Base-by-base conservation (phyloP, 2,888 invertebrate species). In the Vanessa cardui region DNA sequence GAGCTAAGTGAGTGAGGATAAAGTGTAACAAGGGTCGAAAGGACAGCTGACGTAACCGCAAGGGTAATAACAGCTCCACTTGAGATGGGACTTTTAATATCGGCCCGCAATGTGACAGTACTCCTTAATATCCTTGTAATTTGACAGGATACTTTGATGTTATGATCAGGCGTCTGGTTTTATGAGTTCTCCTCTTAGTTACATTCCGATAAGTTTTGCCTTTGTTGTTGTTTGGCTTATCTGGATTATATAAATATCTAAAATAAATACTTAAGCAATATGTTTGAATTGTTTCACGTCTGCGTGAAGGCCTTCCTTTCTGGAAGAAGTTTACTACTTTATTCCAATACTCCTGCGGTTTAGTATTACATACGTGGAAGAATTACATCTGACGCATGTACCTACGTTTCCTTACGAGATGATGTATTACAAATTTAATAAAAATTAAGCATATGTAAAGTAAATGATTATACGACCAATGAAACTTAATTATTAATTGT, bases 31-130 rank as follows among this genome's bases (percentile, higher is more conserved):
- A 65, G 70, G 65, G 65, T 68, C 60, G 33, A 63, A 58, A 47
- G 58, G 66, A 72, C 52, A 62, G 68, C 72, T 70, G 70, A 70
- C 70, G 68, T 68, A n/a, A 56, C 66, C 63, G 63, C 68, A 49
- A 54, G 46, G 56, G 59, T 63, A 72, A 68, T 65, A 70, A 72
- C 65, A 62, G 44, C 31, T 33, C 54, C 64, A 26, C 61, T 63
- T 68, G 64, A 68, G 64, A 62, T 66, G 60, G 71, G 66, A 52
- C 50, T 64, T 71, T 70, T 66, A 72, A 73, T 73, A 73, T 72
- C 69, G 60, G 50, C 64, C 63, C 31, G 64, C 66, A 68, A 62
- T 52, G 60, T 71, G 65, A 69, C 64, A 62, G 61, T 50, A 52
- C 61, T 59, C 58, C 58, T 61, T 68, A 70, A 72, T 72, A 66